Conservation (phyloP, 2,888 invertebrate genomes). For the Fragum fragum region DNA sequence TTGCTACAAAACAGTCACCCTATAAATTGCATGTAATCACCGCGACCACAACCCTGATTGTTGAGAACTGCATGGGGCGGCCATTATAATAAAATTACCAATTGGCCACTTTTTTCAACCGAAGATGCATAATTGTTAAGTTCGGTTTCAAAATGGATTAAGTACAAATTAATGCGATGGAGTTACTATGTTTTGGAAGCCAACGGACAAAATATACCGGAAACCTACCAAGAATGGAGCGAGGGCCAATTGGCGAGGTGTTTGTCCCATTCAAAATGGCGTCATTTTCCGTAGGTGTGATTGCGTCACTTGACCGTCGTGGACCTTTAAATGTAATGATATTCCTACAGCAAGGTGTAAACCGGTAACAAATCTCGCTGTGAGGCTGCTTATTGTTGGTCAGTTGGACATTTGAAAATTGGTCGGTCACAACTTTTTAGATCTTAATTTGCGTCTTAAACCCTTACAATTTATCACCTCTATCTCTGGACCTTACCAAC, state of each 20-base stretch:
- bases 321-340: constrained; percentile 57
- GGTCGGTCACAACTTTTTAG: neutral
- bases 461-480: neutral
- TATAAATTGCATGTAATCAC: constrained; percentile 23
- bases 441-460: neutral
- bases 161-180: neutral
- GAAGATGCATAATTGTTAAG: neutral
- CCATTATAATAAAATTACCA: constrained; percentile 4
- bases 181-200: neutral
- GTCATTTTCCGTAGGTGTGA: constrained; percentile 52
- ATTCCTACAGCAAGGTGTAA: constrained; percentile 59
- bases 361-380: constrained; percentile 27
- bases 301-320: constrained; percentile 50
- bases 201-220: constrained; percentile 37
- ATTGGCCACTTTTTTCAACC: constrained; percentile 10
- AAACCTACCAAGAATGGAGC: constrained; percentile 40
- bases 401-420: neutral
- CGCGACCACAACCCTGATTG: neutral
- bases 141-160: neutral
- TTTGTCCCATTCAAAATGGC: constrained; percentile 52
- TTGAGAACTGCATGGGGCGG: neutral
- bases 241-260: constrained; percentile 38
- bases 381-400: neutral
- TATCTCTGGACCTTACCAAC: neutral
- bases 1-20: constrained; percentile 3